phyloP scores from a whole-genome alignment of 2,888 invertebrate species.

The Drosophila cognata region DNA sequence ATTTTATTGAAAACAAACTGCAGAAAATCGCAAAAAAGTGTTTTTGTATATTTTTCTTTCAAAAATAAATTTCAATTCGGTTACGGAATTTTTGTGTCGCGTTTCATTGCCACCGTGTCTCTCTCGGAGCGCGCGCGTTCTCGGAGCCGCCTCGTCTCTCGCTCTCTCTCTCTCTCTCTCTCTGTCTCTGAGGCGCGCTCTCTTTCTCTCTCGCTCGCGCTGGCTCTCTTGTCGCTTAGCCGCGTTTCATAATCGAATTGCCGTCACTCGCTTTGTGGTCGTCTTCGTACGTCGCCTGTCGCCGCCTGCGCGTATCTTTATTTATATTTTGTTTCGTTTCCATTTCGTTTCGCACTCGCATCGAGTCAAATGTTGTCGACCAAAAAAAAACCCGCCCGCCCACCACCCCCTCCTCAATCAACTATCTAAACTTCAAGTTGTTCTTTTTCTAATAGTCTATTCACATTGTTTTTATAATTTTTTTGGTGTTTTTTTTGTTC shows the following conservation, averaged over 20 bases:
- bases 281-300: conserved; percentile 40
- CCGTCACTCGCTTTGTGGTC: conserved; percentile 59
- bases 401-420: background rate
- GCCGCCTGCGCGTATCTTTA: conserved; percentile 67
- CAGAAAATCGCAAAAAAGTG: conserved; percentile 5
- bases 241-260: conserved; percentile 77
- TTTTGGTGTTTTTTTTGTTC: conserved; percentile 10
- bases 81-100: conserved; percentile 78
- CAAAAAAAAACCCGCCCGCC: conserved; percentile 2
- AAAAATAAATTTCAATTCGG: conserved; percentile 51
- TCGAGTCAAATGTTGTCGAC: conserved; percentile 34
- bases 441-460: conserved; percentile 31
- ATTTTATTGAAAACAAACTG: conserved; percentile 14
- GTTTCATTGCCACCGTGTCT: conserved; percentile 61
- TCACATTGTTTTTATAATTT: conserved; percentile 2
- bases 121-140: conserved; percentile 36
- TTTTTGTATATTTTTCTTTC: conserved; percentile 39
- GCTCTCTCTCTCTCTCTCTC: conserved; percentile 11
- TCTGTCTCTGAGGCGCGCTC: conserved; percentile 3
- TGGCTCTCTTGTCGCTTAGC: conserved; percentile 58
- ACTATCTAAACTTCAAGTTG: conserved; percentile 32
- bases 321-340: conserved; percentile 78
- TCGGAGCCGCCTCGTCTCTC: conserved; percentile 17
- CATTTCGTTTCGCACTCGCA: conserved; percentile 60
- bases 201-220: conserved; percentile 11